Evolutionary conservation across 2,888 invertebrate genomes (phyloP).

Genomic region (Leptopterna dolabrata): DNA sequence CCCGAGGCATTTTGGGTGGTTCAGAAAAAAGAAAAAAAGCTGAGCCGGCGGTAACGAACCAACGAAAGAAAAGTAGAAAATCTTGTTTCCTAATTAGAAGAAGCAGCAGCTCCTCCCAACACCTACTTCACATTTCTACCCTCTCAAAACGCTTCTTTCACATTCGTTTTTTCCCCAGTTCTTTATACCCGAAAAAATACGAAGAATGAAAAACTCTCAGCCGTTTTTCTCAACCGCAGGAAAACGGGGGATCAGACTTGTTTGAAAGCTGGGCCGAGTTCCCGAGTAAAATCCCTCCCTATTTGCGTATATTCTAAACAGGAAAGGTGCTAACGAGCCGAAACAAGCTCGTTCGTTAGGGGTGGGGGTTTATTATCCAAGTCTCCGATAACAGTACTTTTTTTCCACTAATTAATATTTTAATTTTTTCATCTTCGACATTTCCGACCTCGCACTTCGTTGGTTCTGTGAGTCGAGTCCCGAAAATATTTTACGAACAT

Average conservation of each 20-base stretch:
- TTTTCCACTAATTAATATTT: no score
- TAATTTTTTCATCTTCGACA: no score
- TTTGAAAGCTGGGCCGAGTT: background rate
- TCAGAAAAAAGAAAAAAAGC: no score
- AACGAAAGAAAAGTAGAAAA: background rate
- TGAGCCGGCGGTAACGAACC: background rate
- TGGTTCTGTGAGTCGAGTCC: no score
- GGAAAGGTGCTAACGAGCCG: background rate
- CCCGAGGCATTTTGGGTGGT: no score
- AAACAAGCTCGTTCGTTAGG: background rate
- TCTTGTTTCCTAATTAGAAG: background rate
- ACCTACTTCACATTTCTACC: background rate
- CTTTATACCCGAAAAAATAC: background rate
- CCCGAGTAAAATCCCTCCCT: background rate
- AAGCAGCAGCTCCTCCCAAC: background rate
- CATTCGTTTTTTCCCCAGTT: background rate
- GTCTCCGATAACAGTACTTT: background rate
- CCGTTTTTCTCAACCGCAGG: background rate
- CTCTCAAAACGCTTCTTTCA: background rate
- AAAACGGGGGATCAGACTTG: background rate
- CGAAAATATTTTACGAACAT: no score
- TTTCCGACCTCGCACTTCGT: no score
- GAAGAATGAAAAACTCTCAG: background rate
- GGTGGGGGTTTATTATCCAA: background rate
- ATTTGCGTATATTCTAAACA: background rate